Evolutionary conservation across 1,140 invertebrate genomes (phyloP).

Genomic region (Dinoponera quadriceps): DNA sequence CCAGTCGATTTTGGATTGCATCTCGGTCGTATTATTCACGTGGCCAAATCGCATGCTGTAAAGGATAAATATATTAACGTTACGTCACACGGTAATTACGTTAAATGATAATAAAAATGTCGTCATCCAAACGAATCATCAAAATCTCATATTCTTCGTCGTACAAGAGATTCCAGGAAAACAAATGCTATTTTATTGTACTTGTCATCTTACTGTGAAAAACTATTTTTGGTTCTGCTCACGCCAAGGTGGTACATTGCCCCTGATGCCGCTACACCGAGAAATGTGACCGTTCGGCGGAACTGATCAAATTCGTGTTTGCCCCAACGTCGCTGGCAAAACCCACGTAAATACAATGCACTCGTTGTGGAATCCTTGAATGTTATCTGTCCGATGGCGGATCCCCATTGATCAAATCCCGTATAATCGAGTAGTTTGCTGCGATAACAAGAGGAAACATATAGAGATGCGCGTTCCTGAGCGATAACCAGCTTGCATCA

Average conservation of each 20-base stretch:
- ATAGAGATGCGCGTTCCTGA: background rate
- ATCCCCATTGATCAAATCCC: conserved; percentile 86
- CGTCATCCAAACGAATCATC: background rate
- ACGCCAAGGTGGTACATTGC: conserved; percentile 82
- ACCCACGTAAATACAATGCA: conserved; percentile 84
- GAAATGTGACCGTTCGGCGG: conserved; percentile 77
- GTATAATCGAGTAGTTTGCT: conserved; percentile 73
- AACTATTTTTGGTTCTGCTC: conserved; percentile 80
- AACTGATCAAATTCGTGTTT: conserved; percentile 70
- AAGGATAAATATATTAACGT: background rate
- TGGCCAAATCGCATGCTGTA: conserved; percentile 73
- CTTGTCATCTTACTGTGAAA: conserved; percentile 82
- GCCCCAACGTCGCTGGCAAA: conserved; percentile 85
- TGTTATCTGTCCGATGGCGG: conserved; percentile 82
- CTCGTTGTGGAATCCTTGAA: conserved; percentile 75
- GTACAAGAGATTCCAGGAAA: background rate
- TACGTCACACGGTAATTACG: background rate
- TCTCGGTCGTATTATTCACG: conserved; percentile 51
- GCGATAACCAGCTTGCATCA: background rate
- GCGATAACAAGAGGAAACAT: conserved; percentile 44
- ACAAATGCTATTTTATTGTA: background rate
- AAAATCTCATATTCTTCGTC: background rate
- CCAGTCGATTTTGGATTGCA: conserved; percentile 36
- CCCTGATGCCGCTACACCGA: conserved; percentile 81
- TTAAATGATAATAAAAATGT: background rate